These are phyloP conservation scores for Linyphia triangularis DNA, from an alignment of 2,888 invertebrate species.

Conservation along the genomic window DNA sequence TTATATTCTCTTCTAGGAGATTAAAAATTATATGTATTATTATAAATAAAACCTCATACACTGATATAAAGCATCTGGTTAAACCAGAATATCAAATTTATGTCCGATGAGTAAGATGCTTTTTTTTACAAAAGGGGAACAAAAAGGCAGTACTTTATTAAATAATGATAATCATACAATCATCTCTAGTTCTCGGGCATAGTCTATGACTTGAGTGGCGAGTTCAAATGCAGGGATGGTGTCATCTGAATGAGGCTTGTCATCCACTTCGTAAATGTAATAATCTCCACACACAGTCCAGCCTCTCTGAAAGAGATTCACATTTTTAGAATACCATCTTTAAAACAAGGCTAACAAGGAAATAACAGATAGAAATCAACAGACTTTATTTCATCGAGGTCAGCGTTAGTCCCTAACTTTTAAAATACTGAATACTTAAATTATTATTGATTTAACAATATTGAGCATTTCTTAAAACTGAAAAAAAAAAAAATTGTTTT, in stretches of 20 bases:
- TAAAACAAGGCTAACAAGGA: too few species aligned
- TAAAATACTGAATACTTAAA: too few species aligned
- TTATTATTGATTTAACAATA: too few species aligned
- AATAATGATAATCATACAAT: constrained; percentile 87
- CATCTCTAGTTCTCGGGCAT: constrained; percentile 99
- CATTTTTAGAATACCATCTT: too few species aligned
- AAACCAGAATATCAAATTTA: constrained; percentile 99
- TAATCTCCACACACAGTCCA: constrained; percentile 90
- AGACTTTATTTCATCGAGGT: too few species aligned
- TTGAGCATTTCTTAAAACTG: too few species aligned
- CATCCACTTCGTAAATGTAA: constrained; percentile 86
- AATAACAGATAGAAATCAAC: too few species aligned
- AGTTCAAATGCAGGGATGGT: constrained; percentile 91
- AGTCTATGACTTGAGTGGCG: constrained; percentile 96
- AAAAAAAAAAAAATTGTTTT: too few species aligned
- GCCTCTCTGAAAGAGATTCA: constrained; percentile 85
- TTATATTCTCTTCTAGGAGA: too few species aligned
- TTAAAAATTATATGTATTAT: too few species aligned
- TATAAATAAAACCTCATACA: too few species aligned
- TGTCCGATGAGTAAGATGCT: constrained; percentile 98
- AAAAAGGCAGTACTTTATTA: constrained; percentile 51
- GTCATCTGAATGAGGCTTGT: constrained; percentile 78
- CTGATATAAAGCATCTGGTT: constrained; percentile 98
- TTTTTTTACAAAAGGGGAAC: constrained; percentile 82
- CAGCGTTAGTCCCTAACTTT: too few species aligned